Conservation (phyloP, 2,113 vertebrate species). For the Rhineura floridana region DNA sequence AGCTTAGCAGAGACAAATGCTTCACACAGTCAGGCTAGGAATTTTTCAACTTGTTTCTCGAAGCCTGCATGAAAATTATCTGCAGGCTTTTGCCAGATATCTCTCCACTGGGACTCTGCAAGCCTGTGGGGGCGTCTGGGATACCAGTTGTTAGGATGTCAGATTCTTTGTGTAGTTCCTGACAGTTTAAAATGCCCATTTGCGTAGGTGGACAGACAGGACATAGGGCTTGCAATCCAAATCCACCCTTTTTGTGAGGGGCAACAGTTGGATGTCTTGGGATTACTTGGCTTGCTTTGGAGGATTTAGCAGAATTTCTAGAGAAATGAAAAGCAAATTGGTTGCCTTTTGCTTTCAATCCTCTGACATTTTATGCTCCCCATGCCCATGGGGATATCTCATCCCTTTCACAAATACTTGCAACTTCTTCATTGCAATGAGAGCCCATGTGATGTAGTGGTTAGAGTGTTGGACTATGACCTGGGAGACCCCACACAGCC, state of each 20-base stretch:
- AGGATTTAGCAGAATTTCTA: neutral
- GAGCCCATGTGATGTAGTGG: too few species aligned
- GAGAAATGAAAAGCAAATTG: neutral
- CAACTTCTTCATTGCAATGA: too few species aligned
- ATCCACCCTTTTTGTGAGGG: neutral
- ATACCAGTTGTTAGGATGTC: constrained; percentile 39
- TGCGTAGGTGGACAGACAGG: neutral
- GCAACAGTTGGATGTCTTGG: neutral
- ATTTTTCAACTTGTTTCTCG: constrained; percentile 65
- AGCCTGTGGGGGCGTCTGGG: constrained; percentile 30
- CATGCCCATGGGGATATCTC: neutral
- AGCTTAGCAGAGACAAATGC: constrained; percentile 76
- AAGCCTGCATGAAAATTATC: constrained; percentile 46
- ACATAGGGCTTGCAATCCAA: neutral
- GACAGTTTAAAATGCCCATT: constrained; percentile 7
- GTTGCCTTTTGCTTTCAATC: constrained; percentile 1
- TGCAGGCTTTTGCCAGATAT: constrained; percentile 31
- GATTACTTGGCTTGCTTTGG: constrained; percentile 3
- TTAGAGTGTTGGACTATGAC: too few species aligned
- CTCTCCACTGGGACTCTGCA: constrained; percentile 28
- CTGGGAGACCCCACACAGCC: too few species aligned
- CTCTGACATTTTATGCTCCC: neutral
- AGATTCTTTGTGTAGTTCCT: constrained; percentile 32
- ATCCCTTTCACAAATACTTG: neutral
- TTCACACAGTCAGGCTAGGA: constrained; percentile 65